These are phyloP conservation scores for Rhinichthys klamathensis DNA, from an alignment of 2,113 vertebrate species.

Conservation along the genomic window DNA sequence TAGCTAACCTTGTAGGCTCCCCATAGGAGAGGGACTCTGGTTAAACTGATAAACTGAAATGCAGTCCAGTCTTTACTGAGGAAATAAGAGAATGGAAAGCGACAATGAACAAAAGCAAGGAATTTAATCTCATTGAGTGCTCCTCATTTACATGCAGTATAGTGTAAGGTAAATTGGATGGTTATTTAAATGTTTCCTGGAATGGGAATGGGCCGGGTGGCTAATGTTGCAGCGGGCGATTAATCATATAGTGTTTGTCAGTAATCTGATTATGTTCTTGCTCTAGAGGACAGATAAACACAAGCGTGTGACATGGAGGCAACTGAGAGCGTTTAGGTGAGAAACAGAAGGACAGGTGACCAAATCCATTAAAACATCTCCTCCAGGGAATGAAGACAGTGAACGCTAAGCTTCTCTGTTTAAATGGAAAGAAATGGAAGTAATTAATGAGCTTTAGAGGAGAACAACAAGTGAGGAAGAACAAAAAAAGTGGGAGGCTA, in stretches of 20 bases:
- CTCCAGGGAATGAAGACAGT: not conserved
- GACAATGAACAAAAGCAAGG: slow-evolving; percentile 15
- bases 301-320: not conserved
- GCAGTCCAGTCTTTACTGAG: not conserved
- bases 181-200: not conserved
- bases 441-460: slow-evolving; percentile 2
- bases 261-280: slow-evolving; percentile 38
- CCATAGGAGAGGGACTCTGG: not conserved
- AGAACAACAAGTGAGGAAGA: not conserved
- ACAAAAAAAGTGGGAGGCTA: not conserved
- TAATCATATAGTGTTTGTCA: slow-evolving; percentile 26
- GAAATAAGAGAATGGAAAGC: not conserved
- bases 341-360: slow-evolving; percentile 12
- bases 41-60: not conserved
- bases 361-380: not conserved
- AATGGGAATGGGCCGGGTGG: not conserved
- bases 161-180: slow-evolving; percentile 8
- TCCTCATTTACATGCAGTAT: slow-evolving; percentile 19
- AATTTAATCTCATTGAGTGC: slow-evolving; percentile 37
- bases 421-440: slow-evolving; percentile 32
- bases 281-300: not conserved
- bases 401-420: not conserved
- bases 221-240: not conserved
- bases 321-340: not conserved
- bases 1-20: not conserved